Evolutionary conservation across 1,140 invertebrate species (phyloP).

Genomic region (Luehdorfia chinensis): DNA sequence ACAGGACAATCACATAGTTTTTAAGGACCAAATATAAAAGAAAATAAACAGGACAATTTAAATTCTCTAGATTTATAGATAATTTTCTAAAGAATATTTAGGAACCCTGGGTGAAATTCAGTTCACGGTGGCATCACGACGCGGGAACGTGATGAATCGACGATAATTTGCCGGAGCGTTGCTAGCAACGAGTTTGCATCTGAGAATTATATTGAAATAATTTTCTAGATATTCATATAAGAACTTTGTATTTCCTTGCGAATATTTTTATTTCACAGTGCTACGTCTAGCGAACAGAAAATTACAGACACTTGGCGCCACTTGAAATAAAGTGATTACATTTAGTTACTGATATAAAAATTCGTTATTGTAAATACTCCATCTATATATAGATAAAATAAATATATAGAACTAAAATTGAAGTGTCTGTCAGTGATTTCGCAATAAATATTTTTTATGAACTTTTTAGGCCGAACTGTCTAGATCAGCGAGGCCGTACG

Average conservation of each 20-base stretch:
- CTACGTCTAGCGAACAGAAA: slow-evolving; percentile 1
- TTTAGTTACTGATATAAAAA: too few relatives aligned
- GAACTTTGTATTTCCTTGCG: slow-evolving; percentile 6
- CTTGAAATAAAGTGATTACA: slow-evolving; percentile 8
- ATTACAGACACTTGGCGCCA: slow-evolving; percentile 6
- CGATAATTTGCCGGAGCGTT: slow-evolving; percentile 10
- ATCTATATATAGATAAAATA: too few relatives aligned
- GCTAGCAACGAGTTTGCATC: neutral
- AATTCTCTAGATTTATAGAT: too few relatives aligned
- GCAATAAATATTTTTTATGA: too few relatives aligned
- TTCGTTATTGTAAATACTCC: too few relatives aligned
- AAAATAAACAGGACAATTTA: too few relatives aligned
- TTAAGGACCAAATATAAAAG: too few relatives aligned
- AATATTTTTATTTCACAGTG: slow-evolving; percentile 6
- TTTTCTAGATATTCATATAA: slow-evolving; percentile 16
- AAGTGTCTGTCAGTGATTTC: too few relatives aligned
- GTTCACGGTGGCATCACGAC: slow-evolving; percentile 7
- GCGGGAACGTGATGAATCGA: slow-evolving; percentile 15
- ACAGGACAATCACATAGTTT: too few relatives aligned
- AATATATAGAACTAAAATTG: too few relatives aligned
- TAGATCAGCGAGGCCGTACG: too few relatives aligned
- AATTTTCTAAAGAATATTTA: slow-evolving; percentile 9
- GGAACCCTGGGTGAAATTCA: slow-evolving; percentile 12
- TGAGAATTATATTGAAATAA: slow-evolving; percentile 17
- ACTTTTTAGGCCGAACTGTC: too few relatives aligned